Base-by-base conservation (phyloP, 2,888 invertebrate genomes). In the Gerosis bhagava region DNA sequence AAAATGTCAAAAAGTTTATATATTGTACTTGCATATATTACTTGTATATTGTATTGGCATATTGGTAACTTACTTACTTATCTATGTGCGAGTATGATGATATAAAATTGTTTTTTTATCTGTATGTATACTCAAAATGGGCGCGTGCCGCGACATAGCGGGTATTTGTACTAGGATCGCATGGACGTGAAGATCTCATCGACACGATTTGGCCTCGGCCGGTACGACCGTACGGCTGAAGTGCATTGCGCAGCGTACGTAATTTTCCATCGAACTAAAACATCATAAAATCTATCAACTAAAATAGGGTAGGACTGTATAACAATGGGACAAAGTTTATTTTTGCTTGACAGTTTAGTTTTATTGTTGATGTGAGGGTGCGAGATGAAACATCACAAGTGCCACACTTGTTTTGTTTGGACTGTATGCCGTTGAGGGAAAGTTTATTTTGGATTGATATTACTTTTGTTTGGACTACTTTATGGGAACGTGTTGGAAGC, bases 81-180 rank as follows among this genome's bases (percentile, higher is more conserved):
- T n/a, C n/a, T n/a, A n/a, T n/a, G n/a, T n/a, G n/a, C n/a, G n/a
- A n/a, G n/a, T n/a, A n/a, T n/a, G n/a, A n/a, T n/a, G n/a, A n/a
- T n/a, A n/a, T n/a, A n/a, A n/a, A n/a, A n/a, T n/a, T n/a, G n/a
- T n/a, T n/a, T n/a, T n/a, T n/a, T n/a, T n/a, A n/a, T n/a, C n/a
- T n/a, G n/a, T n/a, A n/a, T n/a, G n/a, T n/a, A n/a, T n/a, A n/a
- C n/a, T n/a, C 19, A 60, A 62, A 67, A 80, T 81, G 78, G 19
- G 83, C 86, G 83, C 82, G 82, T 76, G 83, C 76, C 79, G 73
- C 76, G 73, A 77, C 74, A 76, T 74, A 81, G 78, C 83, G 82
- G 77, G 80, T 82, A 73, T 65, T 65, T 50, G 32, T 76, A 87
- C 79, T 62, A 86, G 77, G 81, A 39, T 7, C 41, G 26, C 78